Conservation (phyloP, 92 coral and sea anemone species). For the Parazoanthus swiftii region DNA sequence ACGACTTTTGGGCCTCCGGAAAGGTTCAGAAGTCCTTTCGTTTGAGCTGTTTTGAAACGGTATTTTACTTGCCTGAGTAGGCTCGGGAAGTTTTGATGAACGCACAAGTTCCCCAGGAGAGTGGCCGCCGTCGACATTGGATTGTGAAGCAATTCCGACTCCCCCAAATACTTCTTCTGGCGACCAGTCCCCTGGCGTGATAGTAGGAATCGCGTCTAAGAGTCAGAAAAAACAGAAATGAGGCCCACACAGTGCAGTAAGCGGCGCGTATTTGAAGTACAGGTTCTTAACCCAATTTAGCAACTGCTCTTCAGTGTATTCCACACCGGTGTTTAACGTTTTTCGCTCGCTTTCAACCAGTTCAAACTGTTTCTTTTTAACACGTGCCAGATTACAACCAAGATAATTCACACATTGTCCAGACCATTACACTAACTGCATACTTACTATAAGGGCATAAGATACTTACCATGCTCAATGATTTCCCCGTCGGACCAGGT, state of each 20-base stretch:
- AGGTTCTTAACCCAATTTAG: too few species aligned
- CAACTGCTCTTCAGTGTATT: too few species aligned
- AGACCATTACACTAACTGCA: too few species aligned
- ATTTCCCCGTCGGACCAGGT: slow-evolving; percentile 41
- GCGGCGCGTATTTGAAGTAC: too few species aligned
- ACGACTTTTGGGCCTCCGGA: slow-evolving; percentile 59
- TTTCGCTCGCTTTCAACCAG: too few species aligned
- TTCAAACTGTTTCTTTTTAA: too few species aligned
- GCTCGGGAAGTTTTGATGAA: slow-evolving; percentile 1
- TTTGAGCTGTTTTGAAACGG: slow-evolving; percentile 5
- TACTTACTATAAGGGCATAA: not conserved
- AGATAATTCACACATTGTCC: too few species aligned
- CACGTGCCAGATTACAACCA: too few species aligned
- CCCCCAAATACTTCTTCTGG: slow-evolving; percentile 53
- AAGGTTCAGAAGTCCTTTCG: slow-evolving; percentile 22
- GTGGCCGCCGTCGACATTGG: slow-evolving; percentile 10
- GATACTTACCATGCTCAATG: slow-evolving; percentile 8
- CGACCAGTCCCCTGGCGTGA: slow-evolving; percentile 39
- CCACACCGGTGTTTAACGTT: too few species aligned
- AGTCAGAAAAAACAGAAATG: not conserved
- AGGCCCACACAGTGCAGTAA: not conserved
- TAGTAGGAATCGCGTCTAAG: not conserved
- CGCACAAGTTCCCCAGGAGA: slow-evolving; percentile 29
- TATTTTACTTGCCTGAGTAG: not conserved
- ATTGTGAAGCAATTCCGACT: not conserved